Evolutionary conservation across 2,888 invertebrate genomes (phyloP).

Genomic region (Papilio demoleus): DNA sequence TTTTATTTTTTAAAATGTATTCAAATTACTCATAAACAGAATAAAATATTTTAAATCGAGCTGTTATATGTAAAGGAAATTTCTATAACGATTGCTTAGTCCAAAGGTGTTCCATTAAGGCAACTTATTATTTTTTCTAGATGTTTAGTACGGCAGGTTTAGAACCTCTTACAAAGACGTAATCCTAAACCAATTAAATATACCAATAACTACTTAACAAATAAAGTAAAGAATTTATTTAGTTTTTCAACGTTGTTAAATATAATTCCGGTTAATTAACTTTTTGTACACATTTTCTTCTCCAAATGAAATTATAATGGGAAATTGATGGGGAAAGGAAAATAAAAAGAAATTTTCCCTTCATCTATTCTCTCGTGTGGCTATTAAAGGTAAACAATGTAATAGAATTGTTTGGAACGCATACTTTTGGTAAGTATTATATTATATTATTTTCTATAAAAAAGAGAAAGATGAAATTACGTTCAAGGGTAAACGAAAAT

Average conservation of each 20-base stretch:
- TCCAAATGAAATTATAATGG: not conserved
- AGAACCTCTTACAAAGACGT: too few relatives aligned
- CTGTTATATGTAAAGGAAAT: too few relatives aligned
- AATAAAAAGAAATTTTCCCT: not conserved
- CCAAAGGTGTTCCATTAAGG: not conserved
- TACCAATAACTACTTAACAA: not conserved
- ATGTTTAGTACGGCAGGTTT: not conserved
- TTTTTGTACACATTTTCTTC: not conserved
- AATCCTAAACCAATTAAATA: too few relatives aligned
- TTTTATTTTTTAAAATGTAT: not conserved
- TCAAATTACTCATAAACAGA: not conserved
- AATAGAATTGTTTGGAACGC: not conserved
- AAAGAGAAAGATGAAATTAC: too few relatives aligned
- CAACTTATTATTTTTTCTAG: not conserved
- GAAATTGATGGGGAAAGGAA: not conserved
- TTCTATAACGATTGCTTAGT: not conserved
- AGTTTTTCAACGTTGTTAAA: not conserved
- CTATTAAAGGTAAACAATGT: not conserved
- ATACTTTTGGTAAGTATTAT: not conserved
- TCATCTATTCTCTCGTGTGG: not conserved
- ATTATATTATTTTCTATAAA: too few relatives aligned
- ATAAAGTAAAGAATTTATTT: not conserved
- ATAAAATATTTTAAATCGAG: too few relatives aligned
- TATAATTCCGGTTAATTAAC: not conserved
- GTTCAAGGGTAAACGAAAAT: too few relatives aligned